Percentiles rank a stretch among this genome's conserved stretches.
Conservation (phyloP, 2,113 vertebrate species). For the Pitta sordida region DNA sequence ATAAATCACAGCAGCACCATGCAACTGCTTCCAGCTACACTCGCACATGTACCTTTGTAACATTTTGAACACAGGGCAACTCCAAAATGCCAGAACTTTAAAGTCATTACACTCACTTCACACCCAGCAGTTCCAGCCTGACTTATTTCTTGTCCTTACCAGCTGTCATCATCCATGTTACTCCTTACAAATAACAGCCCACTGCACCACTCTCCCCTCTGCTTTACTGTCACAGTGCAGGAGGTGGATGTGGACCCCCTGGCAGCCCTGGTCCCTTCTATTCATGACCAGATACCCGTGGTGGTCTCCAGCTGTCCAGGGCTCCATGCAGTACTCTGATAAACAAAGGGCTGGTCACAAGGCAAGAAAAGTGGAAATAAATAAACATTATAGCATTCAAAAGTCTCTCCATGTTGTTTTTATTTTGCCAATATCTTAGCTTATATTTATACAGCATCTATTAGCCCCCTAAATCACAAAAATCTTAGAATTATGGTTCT, state of each 20-base stretch:
- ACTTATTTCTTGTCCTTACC: neutral
- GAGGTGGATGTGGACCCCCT: neutral
- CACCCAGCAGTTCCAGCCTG: neutral
- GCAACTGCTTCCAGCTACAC: neutral
- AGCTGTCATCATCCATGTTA: neutral
- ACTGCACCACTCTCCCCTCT: neutral
- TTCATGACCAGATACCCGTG: rapidly evolving
- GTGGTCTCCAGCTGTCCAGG: neutral
- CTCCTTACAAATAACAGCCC: neutral
- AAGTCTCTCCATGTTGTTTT: neutral
- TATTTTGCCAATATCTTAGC: neutral
- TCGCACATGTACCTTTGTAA: neutral
- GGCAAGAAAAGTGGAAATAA: neutral
- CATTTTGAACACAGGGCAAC: neutral
- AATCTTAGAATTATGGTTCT: neutral
- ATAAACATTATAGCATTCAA: neutral
- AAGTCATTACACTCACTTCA: neutral
- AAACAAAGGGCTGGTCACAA: neutral
- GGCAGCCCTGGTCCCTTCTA: neutral
- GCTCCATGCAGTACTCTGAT: neutral
- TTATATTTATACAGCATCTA: neutral
- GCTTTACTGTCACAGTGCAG: neutral
- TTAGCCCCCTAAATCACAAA: neutral
- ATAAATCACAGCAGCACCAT: neutral
- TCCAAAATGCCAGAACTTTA: neutral